Conservation (phyloP, 2,797 vertebrate species). For the Nannoperca obscura region DNA sequence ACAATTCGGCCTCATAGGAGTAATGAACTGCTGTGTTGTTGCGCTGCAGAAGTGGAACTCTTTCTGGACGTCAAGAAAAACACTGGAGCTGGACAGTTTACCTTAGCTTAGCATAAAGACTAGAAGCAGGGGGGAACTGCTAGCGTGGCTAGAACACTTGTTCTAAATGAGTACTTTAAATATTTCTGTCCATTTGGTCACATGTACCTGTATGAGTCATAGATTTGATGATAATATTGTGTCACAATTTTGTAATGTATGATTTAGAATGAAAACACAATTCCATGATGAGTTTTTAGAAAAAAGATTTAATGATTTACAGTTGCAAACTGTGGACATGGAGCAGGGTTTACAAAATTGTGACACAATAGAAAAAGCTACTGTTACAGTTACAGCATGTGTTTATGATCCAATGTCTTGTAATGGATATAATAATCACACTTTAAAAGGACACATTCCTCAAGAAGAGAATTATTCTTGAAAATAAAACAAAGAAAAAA, state of each 20-base stretch:
- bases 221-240: conserved; percentile 57
- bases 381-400: conserved; percentile 25
- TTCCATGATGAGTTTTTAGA: conserved; percentile 44
- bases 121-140: too few species aligned
- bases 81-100: too few species aligned
- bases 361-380: conserved; percentile 73
- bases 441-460: conserved; percentile 16
- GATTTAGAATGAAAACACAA: conserved; percentile 62
- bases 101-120: too few species aligned
- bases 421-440: conserved; percentile 16
- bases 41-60: too few species aligned
- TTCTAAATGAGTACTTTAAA: too few species aligned
- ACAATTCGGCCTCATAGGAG: too few species aligned
- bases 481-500: conserved; percentile 12
- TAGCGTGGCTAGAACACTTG: background rate
- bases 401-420: conserved; percentile 3
- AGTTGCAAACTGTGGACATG: conserved; percentile 38
- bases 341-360: conserved; percentile 69
- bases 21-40: too few species aligned
- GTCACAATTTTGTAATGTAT: conserved; percentile 72
- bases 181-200: background rate
- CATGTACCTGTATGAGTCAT: background rate
- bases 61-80: too few species aligned
- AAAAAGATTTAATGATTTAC: conserved; percentile 65
- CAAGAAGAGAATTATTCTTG: background rate